Conservation (phyloP, 2,113 vertebrate genomes). For the Zosterops lateralis region DNA sequence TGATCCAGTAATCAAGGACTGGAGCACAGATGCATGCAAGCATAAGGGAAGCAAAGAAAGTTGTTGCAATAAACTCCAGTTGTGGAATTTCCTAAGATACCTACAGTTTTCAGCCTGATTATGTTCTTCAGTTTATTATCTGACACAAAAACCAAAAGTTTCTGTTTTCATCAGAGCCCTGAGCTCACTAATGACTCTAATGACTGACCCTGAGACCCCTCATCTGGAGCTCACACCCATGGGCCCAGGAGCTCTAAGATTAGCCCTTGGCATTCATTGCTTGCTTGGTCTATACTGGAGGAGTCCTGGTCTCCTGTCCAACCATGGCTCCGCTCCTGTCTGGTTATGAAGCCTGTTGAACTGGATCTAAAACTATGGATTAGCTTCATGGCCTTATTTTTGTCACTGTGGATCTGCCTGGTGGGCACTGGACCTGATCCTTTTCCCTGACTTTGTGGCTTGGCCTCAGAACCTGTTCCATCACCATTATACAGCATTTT, state of each 20-base stretch:
- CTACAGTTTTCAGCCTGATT: neutral
- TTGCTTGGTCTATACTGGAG: neutral
- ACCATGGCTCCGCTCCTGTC: accelerated
- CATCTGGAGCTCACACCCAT: neutral
- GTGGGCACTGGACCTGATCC: neutral
- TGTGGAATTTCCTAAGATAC: neutral
- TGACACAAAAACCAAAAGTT: neutral
- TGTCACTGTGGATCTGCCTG: neutral
- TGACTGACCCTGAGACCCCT: neutral
- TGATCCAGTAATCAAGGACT: neutral
- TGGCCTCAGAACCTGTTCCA: neutral
- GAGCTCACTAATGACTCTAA: neutral
- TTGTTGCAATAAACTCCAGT: neutral
- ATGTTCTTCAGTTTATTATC: neutral
- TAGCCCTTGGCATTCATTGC: neutral
- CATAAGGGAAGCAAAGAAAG: neutral
- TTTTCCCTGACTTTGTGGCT: neutral
- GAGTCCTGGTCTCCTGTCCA: neutral
- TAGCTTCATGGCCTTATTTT: neutral
- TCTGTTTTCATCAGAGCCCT: neutral
- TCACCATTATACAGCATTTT: neutral
- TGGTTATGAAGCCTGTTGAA: neutral
- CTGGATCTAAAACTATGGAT: neutral
- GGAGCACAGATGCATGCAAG: neutral
- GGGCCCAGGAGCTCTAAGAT: neutral